Evolutionary conservation across 2,888 invertebrate species (phyloP).

Genomic region (Gryllus longicercus): DNA sequence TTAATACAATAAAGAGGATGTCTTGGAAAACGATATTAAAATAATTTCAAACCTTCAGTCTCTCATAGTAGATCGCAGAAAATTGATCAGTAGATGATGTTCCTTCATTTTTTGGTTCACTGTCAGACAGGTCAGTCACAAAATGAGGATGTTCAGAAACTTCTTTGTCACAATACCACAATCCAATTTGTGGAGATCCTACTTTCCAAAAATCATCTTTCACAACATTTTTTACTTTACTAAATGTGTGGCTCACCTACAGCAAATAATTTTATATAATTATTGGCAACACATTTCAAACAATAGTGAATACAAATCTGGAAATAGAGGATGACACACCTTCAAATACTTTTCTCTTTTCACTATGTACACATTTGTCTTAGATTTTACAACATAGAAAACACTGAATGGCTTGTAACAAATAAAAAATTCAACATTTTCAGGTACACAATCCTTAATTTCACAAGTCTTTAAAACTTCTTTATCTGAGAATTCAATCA

Average conservation of each 20-base stretch:
- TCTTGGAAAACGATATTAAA: background rate
- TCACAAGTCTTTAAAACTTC: background rate
- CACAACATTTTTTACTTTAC: constrained; percentile 27
- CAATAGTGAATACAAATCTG: background rate
- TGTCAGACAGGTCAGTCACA: constrained; percentile 21
- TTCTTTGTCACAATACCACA: constrained; percentile 25
- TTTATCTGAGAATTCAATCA: background rate
- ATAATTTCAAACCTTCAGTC: background rate
- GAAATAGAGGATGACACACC: constrained; percentile 21
- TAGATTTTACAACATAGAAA: constrained; percentile 26
- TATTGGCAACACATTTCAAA: background rate
- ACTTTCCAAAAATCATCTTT: constrained; percentile 30
- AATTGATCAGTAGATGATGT: background rate
- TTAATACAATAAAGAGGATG: too few species aligned
- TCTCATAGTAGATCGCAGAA: background rate
- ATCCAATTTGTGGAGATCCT: constrained; percentile 30
- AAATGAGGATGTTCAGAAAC: constrained; percentile 23
- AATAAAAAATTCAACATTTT: background rate
- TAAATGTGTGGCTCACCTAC: constrained; percentile 27
- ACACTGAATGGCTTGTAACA: background rate
- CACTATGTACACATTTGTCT: constrained; percentile 22
- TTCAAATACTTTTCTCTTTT: constrained; percentile 18
- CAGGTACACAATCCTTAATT: background rate
- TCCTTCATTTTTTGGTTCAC: background rate
- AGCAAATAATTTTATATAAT: background rate